These are phyloP conservation scores for Danio albolineatus DNA, from an alignment of 2,797 vertebrate species.

Conservation along the genomic window DNA sequence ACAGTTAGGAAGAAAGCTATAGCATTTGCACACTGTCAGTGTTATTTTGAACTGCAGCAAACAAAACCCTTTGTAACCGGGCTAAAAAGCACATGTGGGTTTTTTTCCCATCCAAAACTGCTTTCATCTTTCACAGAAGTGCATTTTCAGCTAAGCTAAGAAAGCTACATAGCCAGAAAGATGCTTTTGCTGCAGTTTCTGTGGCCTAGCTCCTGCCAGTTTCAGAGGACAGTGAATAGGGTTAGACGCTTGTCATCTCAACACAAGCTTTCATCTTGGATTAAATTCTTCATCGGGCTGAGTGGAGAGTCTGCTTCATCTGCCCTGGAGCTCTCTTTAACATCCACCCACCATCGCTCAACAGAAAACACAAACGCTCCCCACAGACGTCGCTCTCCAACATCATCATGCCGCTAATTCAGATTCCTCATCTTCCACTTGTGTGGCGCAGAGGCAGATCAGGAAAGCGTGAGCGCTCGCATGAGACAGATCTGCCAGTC, in stretches of 20 bases:
- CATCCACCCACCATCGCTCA: not conserved
- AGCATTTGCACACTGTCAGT: not conserved
- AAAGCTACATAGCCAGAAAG: slow-evolving; percentile 5
- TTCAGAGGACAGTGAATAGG: slow-evolving; percentile 23
- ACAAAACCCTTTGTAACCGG: not conserved
- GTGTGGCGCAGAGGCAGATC: slow-evolving; percentile 33
- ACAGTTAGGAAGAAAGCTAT: not conserved
- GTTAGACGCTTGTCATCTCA: slow-evolving; percentile 37
- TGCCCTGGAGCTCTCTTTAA: slow-evolving; percentile 50
- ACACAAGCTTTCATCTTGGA: slow-evolving; percentile 56
- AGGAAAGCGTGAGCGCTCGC: slow-evolving; percentile 23
- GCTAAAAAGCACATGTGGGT: not conserved
- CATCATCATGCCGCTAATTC: slow-evolving; percentile 26
- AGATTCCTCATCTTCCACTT: slow-evolving; percentile 43
- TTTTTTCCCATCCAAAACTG: not conserved
- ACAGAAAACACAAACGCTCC: slow-evolving; percentile 15
- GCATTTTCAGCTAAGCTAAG: slow-evolving; percentile 1
- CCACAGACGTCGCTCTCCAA: slow-evolving; percentile 29
- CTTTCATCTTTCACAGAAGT: slow-evolving; percentile 24
- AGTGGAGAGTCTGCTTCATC: slow-evolving; percentile 30
- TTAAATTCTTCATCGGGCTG: slow-evolving; percentile 51
- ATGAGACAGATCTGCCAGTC: slow-evolving; percentile 38
- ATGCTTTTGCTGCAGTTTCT: slow-evolving; percentile 45
- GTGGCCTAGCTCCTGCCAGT: slow-evolving; percentile 26
- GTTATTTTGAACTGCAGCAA: not conserved